Evolutionary conservation across 2,797 vertebrate genomes (phyloP), one percentile per base, ranked within the genome.

Genomic region (Kryptopterus vitreolus): DNA sequence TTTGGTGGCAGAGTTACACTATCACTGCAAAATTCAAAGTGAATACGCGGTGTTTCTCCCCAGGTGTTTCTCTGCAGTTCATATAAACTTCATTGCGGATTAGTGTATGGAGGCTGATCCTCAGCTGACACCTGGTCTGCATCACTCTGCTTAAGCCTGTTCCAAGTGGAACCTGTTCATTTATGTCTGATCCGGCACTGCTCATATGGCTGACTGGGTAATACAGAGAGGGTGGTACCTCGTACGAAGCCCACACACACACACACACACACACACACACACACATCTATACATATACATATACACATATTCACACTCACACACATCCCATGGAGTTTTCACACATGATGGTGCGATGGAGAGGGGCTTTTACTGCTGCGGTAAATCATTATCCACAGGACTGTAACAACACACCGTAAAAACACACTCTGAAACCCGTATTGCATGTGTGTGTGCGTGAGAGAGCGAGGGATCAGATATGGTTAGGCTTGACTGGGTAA

Each of bases 331-430:
- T 78, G 8, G 33, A 58, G 68, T 31, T 63, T 76, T 77, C 52
- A 69, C 62, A 80, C 48, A 83, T 77, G 55, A 57, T 79, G 72
- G 85, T 85, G 86, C 84, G 80, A 84, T 87, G 73, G 83, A 88
- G 78, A 82, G 76, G 84, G 71, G 83, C 85, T 93, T 93, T 90
- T 92, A 89, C 85, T 88, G 87, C 86, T 72, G 71, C 82, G 85
- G 85, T 92, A 92, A 93, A 92, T 93, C 89, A 89, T 86, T 85
- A 87, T 89, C 88, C 71, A 66, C 88, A 83, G 83, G 87, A 88
- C 82, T 90, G 89, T 89, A 89, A 89, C 86, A 90, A 91, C 89
- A 88, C 72, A 86, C 72, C 80, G 81, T 88, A 83, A 90, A 70
- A 87, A 63, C 83, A 81, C 74, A 76, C 4, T 26, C 83, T 79